These are phyloP conservation scores for Akabosia matsudoensis DNA, from an alignment of 1,140 invertebrate species.

Conservation along the genomic window DNA sequence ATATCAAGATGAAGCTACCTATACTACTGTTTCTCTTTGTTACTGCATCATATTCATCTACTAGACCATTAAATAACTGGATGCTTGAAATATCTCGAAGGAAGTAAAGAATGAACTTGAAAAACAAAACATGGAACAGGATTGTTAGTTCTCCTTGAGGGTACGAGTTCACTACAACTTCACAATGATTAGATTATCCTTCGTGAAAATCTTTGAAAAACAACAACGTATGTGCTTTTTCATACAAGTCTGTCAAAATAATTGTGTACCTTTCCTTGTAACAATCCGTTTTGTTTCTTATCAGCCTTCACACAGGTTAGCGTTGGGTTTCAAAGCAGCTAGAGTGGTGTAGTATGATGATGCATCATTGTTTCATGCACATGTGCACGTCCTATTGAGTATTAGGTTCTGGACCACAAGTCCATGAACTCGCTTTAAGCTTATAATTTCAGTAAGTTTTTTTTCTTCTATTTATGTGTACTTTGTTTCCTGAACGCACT, in stretches of 20 bases:
- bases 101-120: too few relatives aligned
- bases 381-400: background rate
- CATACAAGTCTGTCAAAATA: background rate
- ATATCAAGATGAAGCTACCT: background rate
- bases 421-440: slow-evolving; percentile 16
- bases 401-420: background rate
- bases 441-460: too few relatives aligned
- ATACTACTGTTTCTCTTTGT: background rate
- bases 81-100: too few relatives aligned
- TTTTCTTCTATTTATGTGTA: background rate
- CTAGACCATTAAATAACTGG: too few relatives aligned
- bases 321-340: background rate
- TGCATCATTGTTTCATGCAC: background rate
- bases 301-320: background rate
- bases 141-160: too few relatives aligned
- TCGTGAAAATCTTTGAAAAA: background rate
- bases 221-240: background rate
- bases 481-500: too few relatives aligned
- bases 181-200: too few relatives aligned
- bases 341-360: background rate
- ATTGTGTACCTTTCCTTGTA: background rate
- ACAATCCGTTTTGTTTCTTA: background rate
- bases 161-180: too few relatives aligned
- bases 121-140: too few relatives aligned
- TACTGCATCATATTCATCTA: background rate